Evolutionary conservation across 1,140 invertebrate species (phyloP).

Genomic region (Euwallacea fornicatus): DNA sequence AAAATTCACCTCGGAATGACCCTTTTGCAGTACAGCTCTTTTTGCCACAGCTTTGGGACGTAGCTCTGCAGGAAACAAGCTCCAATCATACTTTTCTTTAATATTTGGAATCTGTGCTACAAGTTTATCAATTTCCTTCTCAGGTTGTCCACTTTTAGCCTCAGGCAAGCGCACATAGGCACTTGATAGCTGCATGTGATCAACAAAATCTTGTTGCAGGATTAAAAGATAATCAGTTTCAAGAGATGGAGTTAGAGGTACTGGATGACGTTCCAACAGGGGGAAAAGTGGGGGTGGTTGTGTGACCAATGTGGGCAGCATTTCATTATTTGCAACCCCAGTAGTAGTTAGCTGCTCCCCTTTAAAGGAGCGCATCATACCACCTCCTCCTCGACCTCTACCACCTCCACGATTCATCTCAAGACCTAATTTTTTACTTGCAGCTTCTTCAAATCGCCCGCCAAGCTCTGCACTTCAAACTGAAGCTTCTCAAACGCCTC

Average conservation of each 20-base stretch:
- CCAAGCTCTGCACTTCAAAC: slow-evolving; percentile 42
- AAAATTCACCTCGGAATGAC: slow-evolving; percentile 48
- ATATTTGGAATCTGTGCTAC: slow-evolving; percentile 55
- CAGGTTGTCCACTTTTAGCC: slow-evolving; percentile 58
- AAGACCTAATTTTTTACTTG: slow-evolving; percentile 44
- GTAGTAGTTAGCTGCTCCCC: slow-evolving; percentile 61
- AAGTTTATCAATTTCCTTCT: slow-evolving; percentile 68
- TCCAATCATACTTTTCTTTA: slow-evolving; percentile 60
- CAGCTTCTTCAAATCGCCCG: slow-evolving; percentile 47
- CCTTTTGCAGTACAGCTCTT: slow-evolving; percentile 25
- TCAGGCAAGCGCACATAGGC: slow-evolving; percentile 53
- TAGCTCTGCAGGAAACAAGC: slow-evolving; percentile 60
- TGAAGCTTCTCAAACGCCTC: slow-evolving; percentile 46
- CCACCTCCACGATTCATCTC: slow-evolving; percentile 52
- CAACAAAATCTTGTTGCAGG: slow-evolving; percentile 62
- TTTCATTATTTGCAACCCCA: slow-evolving; percentile 62
- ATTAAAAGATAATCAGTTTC: slow-evolving; percentile 61
- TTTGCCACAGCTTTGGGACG: slow-evolving; percentile 55
- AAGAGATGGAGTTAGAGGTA: slow-evolving; percentile 51
- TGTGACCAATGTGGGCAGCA: slow-evolving; percentile 60
- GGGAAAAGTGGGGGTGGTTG: slow-evolving; percentile 72
- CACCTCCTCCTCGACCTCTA: slow-evolving; percentile 56
- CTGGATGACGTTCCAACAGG: slow-evolving; percentile 62
- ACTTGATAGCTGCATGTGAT: slow-evolving; percentile 61
- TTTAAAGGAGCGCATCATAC: slow-evolving; percentile 58